These are phyloP conservation scores for Heterochromis multidens DNA, from an alignment of 2,113 vertebrate species.

Conservation along the genomic window DNA sequence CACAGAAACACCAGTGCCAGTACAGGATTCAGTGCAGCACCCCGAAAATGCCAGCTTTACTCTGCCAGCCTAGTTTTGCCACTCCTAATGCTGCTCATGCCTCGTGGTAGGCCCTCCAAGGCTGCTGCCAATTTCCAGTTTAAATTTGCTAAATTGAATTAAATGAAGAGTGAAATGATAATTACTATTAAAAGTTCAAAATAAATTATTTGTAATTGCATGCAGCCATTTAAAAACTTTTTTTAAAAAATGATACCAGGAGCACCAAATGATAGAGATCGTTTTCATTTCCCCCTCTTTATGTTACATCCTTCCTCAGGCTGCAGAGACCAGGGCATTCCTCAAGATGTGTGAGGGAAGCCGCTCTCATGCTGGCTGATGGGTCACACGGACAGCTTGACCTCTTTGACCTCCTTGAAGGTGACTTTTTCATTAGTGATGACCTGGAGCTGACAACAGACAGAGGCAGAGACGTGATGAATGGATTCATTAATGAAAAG, in stretches of 20 bases:
- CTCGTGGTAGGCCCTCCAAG: not conserved
- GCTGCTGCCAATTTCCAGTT: not conserved
- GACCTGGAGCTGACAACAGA: not conserved
- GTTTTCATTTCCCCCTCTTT: not conserved
- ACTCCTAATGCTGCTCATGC: no score
- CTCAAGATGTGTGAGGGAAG: conserved; percentile 85
- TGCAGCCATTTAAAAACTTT: not conserved
- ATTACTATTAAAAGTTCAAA: not conserved
- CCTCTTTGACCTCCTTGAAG: not conserved
- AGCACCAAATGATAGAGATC: not conserved
- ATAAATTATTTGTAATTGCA: not conserved
- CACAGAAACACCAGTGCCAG: not conserved
- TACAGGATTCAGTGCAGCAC: not conserved
- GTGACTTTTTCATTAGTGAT: not conserved
- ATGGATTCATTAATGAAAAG: not conserved
- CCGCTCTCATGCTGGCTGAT: not conserved
- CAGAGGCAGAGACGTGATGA: not conserved
- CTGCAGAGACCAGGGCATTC: conserved; percentile 86
- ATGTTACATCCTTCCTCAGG: conserved; percentile 65
- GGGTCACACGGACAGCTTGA: conserved; percentile 7
- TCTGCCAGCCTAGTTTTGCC: not conserved
- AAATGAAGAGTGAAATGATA: not conserved
- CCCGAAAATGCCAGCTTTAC: not conserved
- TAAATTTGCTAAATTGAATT: not conserved
- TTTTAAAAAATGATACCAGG: not conserved